Conservation (phyloP, 2,113 vertebrate genomes). For the Cinclus cinclus region DNA sequence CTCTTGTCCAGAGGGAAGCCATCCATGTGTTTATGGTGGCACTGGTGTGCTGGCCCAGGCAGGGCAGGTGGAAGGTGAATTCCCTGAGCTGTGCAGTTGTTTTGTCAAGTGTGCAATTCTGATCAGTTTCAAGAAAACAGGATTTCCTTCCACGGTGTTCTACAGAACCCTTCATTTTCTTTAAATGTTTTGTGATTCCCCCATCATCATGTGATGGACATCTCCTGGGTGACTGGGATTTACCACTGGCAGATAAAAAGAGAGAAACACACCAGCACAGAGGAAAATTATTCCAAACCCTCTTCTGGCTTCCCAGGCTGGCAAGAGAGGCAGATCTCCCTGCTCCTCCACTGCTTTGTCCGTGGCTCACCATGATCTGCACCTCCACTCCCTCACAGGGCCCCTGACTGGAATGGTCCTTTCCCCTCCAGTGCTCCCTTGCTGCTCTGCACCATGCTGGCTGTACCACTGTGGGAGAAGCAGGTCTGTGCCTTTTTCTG, state of each 20-base stretch:
- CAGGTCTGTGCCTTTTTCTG: neutral
- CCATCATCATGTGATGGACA: neutral
- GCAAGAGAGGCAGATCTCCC: neutral
- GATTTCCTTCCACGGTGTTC: neutral
- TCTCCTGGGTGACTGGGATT: neutral
- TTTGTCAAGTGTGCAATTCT: neutral
- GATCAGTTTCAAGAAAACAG: neutral
- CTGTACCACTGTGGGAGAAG: neutral
- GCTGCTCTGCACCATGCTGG: neutral
- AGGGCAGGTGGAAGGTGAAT: neutral
- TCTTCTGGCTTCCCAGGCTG: neutral
- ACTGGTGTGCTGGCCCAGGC: neutral
- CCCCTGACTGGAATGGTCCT: neutral
- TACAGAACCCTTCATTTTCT: neutral
- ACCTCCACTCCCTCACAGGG: neutral
- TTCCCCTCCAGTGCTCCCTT: neutral
- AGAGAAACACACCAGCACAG: fast-evolving
- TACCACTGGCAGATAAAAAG: neutral
- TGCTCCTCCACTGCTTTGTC: neutral
- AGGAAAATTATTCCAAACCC: neutral
- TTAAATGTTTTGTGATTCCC: neutral
- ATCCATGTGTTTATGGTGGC: neutral
- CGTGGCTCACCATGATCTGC: neutral
- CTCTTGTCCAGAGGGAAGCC: neutral
- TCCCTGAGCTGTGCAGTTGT: neutral